Conservation (phyloP, 2,888 invertebrate species). For the Baronia brevicornis region DNA sequence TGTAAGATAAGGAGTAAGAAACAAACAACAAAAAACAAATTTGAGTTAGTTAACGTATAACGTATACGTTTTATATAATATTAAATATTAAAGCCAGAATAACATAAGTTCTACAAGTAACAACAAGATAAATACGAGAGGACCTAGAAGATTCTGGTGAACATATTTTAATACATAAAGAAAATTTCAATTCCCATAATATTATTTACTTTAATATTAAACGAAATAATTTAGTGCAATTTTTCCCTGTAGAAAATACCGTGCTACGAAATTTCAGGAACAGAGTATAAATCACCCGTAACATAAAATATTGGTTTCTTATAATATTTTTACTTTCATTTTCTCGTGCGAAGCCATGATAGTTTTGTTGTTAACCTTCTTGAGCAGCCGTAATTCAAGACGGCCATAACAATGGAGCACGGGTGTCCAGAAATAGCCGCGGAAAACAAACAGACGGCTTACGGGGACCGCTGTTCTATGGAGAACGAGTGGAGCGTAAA, state of each 20-base stretch:
- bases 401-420: slow-evolving; percentile 59
- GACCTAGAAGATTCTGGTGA: no score
- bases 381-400: slow-evolving; percentile 50
- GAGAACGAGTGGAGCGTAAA: slow-evolving; percentile 1
- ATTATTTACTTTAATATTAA: no score
- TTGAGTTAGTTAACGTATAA: no score
- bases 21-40: no score
- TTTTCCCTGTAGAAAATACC: slow-evolving; percentile 18
- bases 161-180: no score
- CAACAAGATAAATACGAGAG: no score
- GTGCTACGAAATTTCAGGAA: slow-evolving; percentile 25
- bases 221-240: no score
- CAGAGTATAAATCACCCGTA: slow-evolving; percentile 33
- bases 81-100: no score
- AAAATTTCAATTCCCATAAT: no score
- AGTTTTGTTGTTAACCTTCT: slow-evolving; percentile 53
- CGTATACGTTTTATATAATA: no score
- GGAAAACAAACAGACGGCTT: slow-evolving; percentile 52
- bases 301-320: slow-evolving; percentile 38
- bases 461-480: slow-evolving; percentile 32
- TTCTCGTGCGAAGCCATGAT: slow-evolving; percentile 31
- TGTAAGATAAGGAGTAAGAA: no score
- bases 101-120: no score
- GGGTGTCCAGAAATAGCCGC: slow-evolving; percentile 55
- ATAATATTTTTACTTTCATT: slow-evolving; percentile 40